These are phyloP conservation scores for Hetaerina titia DNA, from an alignment of 2,888 invertebrate species.

Conservation along the genomic window DNA sequence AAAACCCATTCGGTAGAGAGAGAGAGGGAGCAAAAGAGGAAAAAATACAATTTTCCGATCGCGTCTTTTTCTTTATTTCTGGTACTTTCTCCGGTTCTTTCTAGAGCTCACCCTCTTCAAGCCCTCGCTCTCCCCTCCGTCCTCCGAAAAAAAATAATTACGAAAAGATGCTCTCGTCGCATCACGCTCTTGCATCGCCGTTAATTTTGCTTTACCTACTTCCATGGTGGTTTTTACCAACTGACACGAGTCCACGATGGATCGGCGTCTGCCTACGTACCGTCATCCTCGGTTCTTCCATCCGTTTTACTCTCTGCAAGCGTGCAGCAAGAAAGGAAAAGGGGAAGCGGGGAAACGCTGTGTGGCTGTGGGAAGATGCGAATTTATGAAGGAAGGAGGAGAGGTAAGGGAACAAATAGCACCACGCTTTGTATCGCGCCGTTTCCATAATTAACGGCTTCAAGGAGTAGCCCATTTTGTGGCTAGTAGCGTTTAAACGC, in stretches of 20 bases:
- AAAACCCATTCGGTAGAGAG: constrained; percentile 1
- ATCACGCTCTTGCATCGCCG: background rate
- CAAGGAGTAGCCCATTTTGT: background rate
- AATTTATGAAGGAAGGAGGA: background rate
- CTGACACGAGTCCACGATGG: background rate
- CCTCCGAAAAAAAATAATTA: background rate
- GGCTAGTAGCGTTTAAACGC: background rate
- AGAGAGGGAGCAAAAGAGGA: background rate
- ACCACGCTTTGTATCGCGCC: background rate
- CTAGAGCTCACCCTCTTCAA: background rate
- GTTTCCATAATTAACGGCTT: background rate
- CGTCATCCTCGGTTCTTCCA: background rate
- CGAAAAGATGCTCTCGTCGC: background rate
- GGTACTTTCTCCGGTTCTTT: background rate
- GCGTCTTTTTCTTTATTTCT: background rate
- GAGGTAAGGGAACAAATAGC: background rate
- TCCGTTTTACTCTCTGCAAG: background rate
- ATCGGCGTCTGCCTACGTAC: background rate
- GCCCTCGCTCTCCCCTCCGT: background rate
- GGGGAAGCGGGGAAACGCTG: background rate
- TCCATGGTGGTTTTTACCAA: background rate
- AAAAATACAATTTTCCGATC: background rate
- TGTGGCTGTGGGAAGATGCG: background rate
- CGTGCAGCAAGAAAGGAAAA: background rate
- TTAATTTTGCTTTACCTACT: background rate